Percentiles rank a stretch among this genome's conserved stretches.
Conservation (phyloP, 2,113 vertebrate species). For the Alligator mississippiensis region DNA sequence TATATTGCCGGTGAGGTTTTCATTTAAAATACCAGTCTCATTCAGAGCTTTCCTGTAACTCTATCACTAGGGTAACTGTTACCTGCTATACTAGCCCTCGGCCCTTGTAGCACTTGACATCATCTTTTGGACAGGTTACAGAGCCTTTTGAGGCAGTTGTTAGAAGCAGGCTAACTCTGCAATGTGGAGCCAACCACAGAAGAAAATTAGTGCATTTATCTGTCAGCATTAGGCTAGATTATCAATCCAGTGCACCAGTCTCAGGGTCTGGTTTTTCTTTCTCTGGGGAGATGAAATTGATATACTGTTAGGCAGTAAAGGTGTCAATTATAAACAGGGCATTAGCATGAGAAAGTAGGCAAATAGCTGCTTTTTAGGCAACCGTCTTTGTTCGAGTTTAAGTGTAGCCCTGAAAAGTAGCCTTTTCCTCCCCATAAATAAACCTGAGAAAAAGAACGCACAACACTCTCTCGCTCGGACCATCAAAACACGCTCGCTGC, state of each 20-base stretch:
- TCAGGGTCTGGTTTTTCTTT: slow-evolving; percentile 89
- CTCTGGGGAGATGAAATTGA: slow-evolving; percentile 90
- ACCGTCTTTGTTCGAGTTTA: slow-evolving; percentile 51
- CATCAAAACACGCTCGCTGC: slow-evolving; percentile 28
- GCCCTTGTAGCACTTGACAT: slow-evolving; percentile 87
- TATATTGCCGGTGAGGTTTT: slow-evolving; percentile 78
- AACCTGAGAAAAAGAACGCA: slow-evolving; percentile 24
- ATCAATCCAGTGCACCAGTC: slow-evolving; percentile 92
- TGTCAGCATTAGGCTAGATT: slow-evolving; percentile 98
- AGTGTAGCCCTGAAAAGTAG: slow-evolving; percentile 69
- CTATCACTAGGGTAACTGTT: slow-evolving; percentile 83
- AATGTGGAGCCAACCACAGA: slow-evolving; percentile 90
- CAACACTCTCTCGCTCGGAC: slow-evolving; percentile 45
- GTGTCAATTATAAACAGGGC: slow-evolving; percentile 94
- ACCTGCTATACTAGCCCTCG: slow-evolving; percentile 81
- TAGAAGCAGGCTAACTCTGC: slow-evolving; percentile 86
- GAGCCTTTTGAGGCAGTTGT: slow-evolving; percentile 85
- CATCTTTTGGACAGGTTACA: slow-evolving; percentile 87
- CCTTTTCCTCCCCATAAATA: neutral
- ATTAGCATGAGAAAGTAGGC: slow-evolving; percentile 89
- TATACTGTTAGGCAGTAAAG: slow-evolving; percentile 89
- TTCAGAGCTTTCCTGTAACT: slow-evolving; percentile 83
- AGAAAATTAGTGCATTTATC: slow-evolving; percentile 99
- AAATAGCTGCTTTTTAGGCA: slow-evolving; percentile 73
- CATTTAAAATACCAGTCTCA: slow-evolving; percentile 81